phyloP scores from a whole-genome alignment of 2,888 invertebrate genomes.

The Polyommatus icarus region DNA sequence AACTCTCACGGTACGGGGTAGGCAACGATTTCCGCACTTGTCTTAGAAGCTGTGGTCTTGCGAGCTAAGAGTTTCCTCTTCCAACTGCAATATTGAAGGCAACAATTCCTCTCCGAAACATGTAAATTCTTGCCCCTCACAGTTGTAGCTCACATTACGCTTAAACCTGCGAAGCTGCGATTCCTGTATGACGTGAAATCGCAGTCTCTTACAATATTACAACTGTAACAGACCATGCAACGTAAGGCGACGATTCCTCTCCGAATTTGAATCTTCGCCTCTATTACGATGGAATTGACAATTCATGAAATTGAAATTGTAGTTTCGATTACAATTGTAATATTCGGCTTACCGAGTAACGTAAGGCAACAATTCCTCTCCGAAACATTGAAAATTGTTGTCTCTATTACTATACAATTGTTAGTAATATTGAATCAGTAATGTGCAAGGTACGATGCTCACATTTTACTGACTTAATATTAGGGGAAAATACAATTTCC shows the following conservation, averaged over 20 bases:
- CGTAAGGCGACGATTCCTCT: background rate
- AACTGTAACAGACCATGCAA: background rate
- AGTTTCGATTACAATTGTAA: background rate
- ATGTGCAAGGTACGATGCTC: background rate
- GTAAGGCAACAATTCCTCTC: constrained; percentile 17
- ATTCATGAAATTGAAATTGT: background rate
- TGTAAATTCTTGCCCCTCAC: background rate
- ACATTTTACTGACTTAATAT: background rate
- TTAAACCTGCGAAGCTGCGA: background rate
- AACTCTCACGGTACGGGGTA: background rate
- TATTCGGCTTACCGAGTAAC: background rate
- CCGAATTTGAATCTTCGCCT: background rate
- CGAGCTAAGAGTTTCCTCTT: background rate
- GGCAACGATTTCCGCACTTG: background rate
- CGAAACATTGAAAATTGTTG: background rate
- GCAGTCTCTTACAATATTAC: constrained; percentile 3
- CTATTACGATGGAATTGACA: background rate
- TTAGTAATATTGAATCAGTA: background rate
- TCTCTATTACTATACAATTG: background rate
- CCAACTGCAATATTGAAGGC: background rate
- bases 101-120: constrained; percentile 21
- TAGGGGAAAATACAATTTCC: background rate
- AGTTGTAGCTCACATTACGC: background rate
- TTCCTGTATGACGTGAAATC: constrained; percentile 13
- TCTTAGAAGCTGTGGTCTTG: background rate